Evolutionary conservation across 2,888 invertebrate genomes (phyloP), one percentile per base, ranked within the genome.

Genomic region (Junonia oenone): DNA sequence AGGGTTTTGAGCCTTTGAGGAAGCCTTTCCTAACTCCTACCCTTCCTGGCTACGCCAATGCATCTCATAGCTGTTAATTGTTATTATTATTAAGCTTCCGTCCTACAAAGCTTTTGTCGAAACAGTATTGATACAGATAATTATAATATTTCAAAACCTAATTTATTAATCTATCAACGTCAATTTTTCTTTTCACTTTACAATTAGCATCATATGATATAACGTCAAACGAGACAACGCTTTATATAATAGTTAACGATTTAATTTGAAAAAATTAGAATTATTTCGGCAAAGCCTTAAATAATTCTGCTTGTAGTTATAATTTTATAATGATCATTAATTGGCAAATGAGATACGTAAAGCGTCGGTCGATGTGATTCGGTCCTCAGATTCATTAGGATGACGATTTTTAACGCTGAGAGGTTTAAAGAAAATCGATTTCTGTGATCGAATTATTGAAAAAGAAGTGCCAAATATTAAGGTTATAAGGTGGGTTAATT

Each of bases 61-160:
- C 46, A 49, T 52, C 53, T 54, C 17, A 56, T 54, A 45, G 51
- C 51, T 46, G 45, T 51, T 58, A 47, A 54, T 49, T 56, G 45
- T 54, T 49, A 45, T 56, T 61, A 59, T 72, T 57, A 65, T 72
- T 72, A 67, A 58, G 70, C 74, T 73, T 77, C 76, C 78, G 75
- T 80, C 80, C 77, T 78, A 49, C 61, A 62, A 61, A 59, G 62
- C 64, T 64, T 63, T 63, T 62, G 55, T 59, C 51, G 45, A 26
- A 43, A 58, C 47, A 61, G 51, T 51, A 51, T 48, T 54, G 26
- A 49, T 52, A 38, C 60, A 51, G 50, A 46, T 56, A 53, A 55
- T 58, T 59, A 35, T 61, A 53, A 43, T 58, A 45, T 26, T 13
- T 43, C n/a, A 56, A 56, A 45, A 47, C 47, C 14, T 40, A 40